Evolutionary conservation across 2,113 vertebrate genomes (phyloP), one percentile per base, ranked within the genome.

Genomic region (Halcyon malimbica): DNA sequence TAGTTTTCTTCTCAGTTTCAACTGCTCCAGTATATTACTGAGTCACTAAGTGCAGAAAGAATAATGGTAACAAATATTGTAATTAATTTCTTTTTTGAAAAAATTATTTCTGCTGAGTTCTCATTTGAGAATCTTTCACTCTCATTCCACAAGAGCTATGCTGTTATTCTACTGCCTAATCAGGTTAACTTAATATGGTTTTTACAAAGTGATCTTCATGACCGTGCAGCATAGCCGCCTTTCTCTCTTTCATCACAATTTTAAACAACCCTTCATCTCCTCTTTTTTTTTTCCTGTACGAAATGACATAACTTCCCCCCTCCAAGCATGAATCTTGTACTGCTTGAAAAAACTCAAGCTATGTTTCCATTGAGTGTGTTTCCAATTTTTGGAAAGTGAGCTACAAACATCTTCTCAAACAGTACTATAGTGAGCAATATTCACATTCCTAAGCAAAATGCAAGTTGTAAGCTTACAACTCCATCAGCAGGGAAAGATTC

Each of bases 141-240:
- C 10, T 44, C 16, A 74, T 74, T 93, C 56, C 28, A 75, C 51
- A 81, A 92, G 78, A 87, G 33, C 65, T 71, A 73, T 23, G 46
- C 37, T 91, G 84, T 95, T 96, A 93, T 83, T 91, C 71, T 85
- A 46, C 71, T 86, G 71, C 48, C 83, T 96, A 94, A 94, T 91
- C 74, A 87, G 42, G 69, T 93, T 89, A 94, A 89, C 23, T 60
- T 93, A 89, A 81, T 57, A 71, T 13, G 29, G 7, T 87, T 96
- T 93, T 93, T 73, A 93, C 39, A 85, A 59, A 91, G 57, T 59
- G 57, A 82, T 95, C 69, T 80, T 76, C 70, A 78, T 75, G 60
- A 63, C 57, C 64, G 5, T 51, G 39, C 39, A 84, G 57, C 23
- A 71, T 16, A 92, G 57, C 35, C 53, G 60, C 64, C 77, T 87